Evolutionary conservation across 2,888 invertebrate genomes (phyloP).

Genomic region (Calameuta filiformis): DNA sequence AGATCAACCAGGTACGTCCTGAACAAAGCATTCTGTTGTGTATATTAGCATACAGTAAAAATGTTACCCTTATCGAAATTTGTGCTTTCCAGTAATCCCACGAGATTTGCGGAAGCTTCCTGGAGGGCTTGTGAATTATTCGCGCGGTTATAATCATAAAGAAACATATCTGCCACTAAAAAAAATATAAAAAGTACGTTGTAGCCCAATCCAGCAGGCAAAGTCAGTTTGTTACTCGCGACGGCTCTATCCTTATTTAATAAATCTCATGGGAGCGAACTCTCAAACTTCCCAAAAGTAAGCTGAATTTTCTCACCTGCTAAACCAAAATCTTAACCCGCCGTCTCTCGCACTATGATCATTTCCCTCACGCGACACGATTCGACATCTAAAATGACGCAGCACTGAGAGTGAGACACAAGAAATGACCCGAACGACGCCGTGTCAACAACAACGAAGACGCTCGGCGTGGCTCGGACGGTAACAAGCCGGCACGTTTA

Average conservation of each 20-base stretch:
- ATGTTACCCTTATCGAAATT: neutral
- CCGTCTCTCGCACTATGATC: too few relatives aligned
- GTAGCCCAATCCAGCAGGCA: neutral
- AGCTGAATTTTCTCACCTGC: neutral
- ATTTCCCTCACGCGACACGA: too few relatives aligned
- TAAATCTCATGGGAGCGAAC: neutral
- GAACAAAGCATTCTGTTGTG: neutral
- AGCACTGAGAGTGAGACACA: too few relatives aligned
- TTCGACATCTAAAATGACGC: too few relatives aligned
- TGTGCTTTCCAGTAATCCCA: neutral
- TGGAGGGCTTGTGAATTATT: neutral
- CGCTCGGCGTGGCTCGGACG: neutral
- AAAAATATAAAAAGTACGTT: neutral
- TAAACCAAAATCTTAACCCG: neutral
- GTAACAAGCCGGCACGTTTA: neutral
- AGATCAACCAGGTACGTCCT: neutral
- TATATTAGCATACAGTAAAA: neutral
- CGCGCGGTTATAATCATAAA: neutral
- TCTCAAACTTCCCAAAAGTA: neutral
- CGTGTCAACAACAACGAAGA: neutral
- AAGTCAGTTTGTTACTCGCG: neutral
- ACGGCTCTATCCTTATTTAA: neutral
- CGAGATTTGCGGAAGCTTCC: neutral
- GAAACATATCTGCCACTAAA: neutral
- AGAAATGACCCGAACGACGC: too few relatives aligned